A percentile compares a stretch with the other conserved stretches of the same genome.
Evolutionary conservation across 2,888 invertebrate species (phyloP).

Genomic region (Mimumesa dahlbomi): DNA sequence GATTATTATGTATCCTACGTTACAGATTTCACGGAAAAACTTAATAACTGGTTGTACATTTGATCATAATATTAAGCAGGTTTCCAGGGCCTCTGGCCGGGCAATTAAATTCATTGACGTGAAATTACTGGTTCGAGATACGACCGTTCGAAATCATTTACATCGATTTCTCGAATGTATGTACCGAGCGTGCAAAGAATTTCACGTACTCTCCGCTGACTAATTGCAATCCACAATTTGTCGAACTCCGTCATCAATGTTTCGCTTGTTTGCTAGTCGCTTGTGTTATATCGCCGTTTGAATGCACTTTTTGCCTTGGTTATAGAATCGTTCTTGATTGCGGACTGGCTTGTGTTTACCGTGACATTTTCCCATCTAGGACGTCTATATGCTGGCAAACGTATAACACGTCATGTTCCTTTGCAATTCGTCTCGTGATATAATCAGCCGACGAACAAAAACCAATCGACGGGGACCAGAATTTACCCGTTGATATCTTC

Average conservation of each 20-base stretch:
- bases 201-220: not conserved
- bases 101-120: conserved; percentile 57
- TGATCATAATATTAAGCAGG: conserved; percentile 31
- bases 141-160: conserved; percentile 16
- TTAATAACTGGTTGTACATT: conserved; percentile 39
- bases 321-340: not conserved
- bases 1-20: too few species aligned
- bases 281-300: not conserved
- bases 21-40: conserved; percentile 1
- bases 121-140: conserved; percentile 32
- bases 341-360: not conserved
- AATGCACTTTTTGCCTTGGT: not conserved
- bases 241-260: conserved; percentile 3
- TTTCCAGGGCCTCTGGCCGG: conserved; percentile 27
- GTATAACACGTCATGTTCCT: too few species aligned
- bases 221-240: conserved; percentile 23
- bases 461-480: too few species aligned
- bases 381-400: too few species aligned
- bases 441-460: too few species aligned
- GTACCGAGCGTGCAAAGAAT: conserved; percentile 3
- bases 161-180: conserved; percentile 5
- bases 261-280: not conserved
- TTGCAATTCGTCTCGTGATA: too few species aligned
- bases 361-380: not conserved
- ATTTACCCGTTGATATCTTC: too few species aligned